Percentiles rank a stretch among this genome's conserved stretches.
Evolutionary conservation across 2,113 vertebrate species (phyloP).

Genomic region (Toxotes jaculatrix): DNA sequence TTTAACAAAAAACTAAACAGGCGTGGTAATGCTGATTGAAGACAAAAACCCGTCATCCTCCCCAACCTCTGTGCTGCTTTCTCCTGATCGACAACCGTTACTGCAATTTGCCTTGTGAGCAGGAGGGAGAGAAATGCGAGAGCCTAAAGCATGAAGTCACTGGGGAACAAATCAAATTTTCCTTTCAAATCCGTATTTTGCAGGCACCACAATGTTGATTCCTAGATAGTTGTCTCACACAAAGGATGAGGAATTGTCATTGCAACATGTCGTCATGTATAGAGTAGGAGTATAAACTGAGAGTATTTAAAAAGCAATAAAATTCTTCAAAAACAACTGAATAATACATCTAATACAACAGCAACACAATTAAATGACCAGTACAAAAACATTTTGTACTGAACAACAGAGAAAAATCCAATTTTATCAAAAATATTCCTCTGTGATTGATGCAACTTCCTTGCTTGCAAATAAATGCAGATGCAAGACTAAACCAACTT

Average conservation of each 20-base stretch:
- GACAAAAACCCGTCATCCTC: slow-evolving; percentile 75
- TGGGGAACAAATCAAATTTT: slow-evolving; percentile 62
- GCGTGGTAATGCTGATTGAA: slow-evolving; percentile 80
- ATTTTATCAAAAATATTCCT: neutral
- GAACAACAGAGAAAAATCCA: neutral
- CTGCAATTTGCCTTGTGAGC: slow-evolving; percentile 80
- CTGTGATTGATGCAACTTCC: neutral
- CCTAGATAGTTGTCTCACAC: slow-evolving; percentile 17
- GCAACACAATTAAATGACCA: neutral
- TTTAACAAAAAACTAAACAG: slow-evolving; percentile 83
- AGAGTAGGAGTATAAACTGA: neutral
- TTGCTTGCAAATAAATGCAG: neutral
- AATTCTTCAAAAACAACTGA: neutral
- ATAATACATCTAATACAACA: neutral
- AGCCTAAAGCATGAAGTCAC: slow-evolving; percentile 55
- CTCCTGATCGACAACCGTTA: slow-evolving; percentile 72
- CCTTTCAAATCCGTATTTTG: slow-evolving; percentile 45
- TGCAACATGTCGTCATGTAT: slow-evolving; percentile 3
- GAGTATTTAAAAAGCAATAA: neutral
- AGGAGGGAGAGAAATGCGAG: slow-evolving; percentile 50
- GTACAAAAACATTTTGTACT: neutral
- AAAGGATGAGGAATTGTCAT: slow-evolving; percentile 14
- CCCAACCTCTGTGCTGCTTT: slow-evolving; percentile 50
- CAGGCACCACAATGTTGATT: slow-evolving; percentile 31
- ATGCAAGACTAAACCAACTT: neutral